Evolutionary conservation across 1,140 invertebrate species (phyloP).

Genomic region (Protaetia brevitarsis): DNA sequence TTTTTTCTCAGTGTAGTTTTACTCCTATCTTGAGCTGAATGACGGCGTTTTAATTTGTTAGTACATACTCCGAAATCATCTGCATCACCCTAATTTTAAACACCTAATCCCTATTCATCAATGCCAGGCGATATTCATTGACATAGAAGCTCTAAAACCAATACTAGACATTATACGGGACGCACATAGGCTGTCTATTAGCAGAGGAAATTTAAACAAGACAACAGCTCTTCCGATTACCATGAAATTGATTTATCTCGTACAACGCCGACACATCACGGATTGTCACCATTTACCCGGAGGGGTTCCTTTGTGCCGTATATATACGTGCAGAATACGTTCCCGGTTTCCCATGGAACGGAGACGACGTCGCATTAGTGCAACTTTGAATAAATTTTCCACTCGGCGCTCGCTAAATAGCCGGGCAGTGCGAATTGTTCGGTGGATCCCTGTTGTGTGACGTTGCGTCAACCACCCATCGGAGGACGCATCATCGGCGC

Average conservation of each 20-base stretch:
- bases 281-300: neutral
- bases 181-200: too few species aligned
- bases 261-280: neutral
- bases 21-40: too few species aligned
- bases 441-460: conserved; percentile 4
- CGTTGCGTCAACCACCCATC: neutral
- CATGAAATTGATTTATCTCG: conserved; percentile 16
- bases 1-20: too few species aligned
- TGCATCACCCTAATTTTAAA: too few species aligned
- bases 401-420: conserved; percentile 30
- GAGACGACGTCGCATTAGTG: conserved; percentile 18
- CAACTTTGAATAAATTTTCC: conserved; percentile 30
- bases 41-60: too few species aligned
- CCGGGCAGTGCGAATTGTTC: conserved; percentile 25
- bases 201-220: conserved; percentile 16
- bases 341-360: conserved; percentile 20
- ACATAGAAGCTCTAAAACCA: too few species aligned
- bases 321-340: neutral
- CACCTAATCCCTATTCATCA: too few species aligned
- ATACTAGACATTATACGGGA: too few species aligned
- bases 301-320: neutral
- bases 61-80: too few species aligned
- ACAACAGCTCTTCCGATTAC: conserved; percentile 7
- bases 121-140: too few species aligned
- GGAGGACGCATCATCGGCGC: neutral